phyloP scores from a whole-genome alignment of 1,140 invertebrate species.

The Acromyrmex charruanus region DNA sequence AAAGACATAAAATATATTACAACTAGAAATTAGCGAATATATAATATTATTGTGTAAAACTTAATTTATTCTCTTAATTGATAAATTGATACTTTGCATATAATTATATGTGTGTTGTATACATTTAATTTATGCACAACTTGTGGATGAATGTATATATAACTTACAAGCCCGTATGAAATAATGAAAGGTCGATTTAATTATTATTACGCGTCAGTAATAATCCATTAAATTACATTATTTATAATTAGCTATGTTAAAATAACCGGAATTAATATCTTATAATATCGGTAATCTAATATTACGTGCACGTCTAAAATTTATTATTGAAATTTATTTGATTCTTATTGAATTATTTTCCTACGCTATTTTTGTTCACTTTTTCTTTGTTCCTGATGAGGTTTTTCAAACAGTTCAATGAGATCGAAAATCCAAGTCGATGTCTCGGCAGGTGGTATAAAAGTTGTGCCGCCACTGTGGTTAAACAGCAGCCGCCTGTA shows the following conservation, averaged over 20 bases:
- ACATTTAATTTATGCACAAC: slow-evolving; percentile 20
- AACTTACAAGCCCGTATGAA: background rate
- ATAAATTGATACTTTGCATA: background rate
- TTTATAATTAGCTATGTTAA: slow-evolving; percentile 23
- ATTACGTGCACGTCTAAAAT: background rate
- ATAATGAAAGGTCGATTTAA: slow-evolving; percentile 17
- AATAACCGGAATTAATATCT: slow-evolving; percentile 30
- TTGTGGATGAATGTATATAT: slow-evolving; percentile 5
- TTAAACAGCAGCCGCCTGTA: slow-evolving; percentile 68
- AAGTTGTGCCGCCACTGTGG: slow-evolving; percentile 65
- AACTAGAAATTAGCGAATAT: background rate
- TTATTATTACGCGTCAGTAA: slow-evolving; percentile 5
- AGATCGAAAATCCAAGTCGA: slow-evolving; percentile 62
- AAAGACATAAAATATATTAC: background rate
- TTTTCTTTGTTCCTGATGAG: slow-evolving; percentile 46
- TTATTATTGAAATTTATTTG: slow-evolving; percentile 8
- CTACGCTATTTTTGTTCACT: slow-evolving; percentile 21
- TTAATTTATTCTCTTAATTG: slow-evolving; percentile 9
- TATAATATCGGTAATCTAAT: slow-evolving; percentile 11
- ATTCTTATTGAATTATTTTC: background rate
- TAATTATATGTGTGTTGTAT: background rate
- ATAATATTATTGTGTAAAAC: background rate
- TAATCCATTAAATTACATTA: slow-evolving; percentile 20
- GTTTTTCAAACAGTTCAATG: slow-evolving; percentile 23
- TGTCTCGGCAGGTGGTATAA: slow-evolving; percentile 77